Conservation (phyloP, 2,113 vertebrate genomes). For the Scomber colias region DNA sequence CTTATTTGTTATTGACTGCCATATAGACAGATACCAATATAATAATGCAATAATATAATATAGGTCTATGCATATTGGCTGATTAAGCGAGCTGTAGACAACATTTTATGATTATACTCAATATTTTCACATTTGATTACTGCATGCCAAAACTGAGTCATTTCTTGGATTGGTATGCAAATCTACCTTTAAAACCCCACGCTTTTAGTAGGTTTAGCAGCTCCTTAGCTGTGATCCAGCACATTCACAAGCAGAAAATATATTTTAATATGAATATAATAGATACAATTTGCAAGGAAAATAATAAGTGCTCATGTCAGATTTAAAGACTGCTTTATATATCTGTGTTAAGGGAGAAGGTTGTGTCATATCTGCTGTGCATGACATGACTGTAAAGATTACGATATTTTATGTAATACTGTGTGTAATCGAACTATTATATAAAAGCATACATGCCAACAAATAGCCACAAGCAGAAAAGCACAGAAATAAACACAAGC, state of each 20-base stretch:
- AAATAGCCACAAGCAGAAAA: background rate
- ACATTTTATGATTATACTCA: background rate
- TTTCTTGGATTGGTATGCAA: no score
- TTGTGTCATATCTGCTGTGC: background rate
- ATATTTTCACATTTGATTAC: background rate
- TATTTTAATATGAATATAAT: no score
- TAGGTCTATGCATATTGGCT: no score
- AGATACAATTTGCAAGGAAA: no score
- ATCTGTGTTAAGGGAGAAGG: background rate
- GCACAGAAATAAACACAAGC: slow-evolving; percentile 41
- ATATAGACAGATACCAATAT: background rate
- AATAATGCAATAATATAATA: background rate
- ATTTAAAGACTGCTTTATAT: no score
- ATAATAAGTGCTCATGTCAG: no score
- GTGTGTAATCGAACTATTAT: background rate
- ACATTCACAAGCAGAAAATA: no score
- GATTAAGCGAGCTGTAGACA: no score
- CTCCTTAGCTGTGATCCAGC: no score
- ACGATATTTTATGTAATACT: background rate
- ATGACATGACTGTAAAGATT: background rate
- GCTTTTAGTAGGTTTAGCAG: no score
- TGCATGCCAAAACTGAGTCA: background rate
- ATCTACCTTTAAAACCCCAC: no score
- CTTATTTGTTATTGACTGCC: no score
- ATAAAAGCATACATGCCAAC: background rate